phyloP scores from a whole-genome alignment of 2,113 vertebrate genomes.

The Bungarus multicinctus region DNA sequence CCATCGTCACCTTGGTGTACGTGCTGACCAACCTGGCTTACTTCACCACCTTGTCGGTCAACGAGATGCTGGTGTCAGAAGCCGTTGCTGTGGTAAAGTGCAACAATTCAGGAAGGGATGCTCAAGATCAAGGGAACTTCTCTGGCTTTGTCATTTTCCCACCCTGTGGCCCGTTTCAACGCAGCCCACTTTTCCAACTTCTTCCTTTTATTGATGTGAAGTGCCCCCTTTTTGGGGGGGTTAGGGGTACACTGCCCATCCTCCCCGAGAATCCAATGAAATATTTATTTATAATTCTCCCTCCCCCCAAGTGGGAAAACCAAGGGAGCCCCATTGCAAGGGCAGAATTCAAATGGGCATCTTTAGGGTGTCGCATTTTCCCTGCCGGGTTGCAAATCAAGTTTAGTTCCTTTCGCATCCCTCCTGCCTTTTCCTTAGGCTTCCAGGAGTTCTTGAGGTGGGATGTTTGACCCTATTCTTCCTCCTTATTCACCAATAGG shows the following conservation, averaged over 20 bases:
- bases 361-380: too few relatives aligned
- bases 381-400: background rate
- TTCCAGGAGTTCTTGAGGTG: rapidly evolving
- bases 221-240: background rate
- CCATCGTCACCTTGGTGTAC: slow-evolving; percentile 91
- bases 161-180: background rate
- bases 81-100: slow-evolving; percentile 92
- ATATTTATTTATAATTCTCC: background rate
- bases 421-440: background rate
- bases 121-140: background rate
- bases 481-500: slow-evolving; percentile 62
- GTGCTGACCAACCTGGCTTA: slow-evolving; percentile 98
- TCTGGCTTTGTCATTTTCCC: background rate
- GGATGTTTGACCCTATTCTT: background rate
- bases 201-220: background rate
- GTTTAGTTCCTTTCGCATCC: background rate
- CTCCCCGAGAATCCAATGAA: background rate
- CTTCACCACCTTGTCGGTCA: slow-evolving; percentile 88
- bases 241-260: background rate
- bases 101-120: background rate
- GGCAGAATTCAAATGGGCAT: background rate
- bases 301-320: background rate
- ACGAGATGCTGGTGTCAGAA: slow-evolving; percentile 85
- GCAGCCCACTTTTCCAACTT: background rate
- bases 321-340: background rate